Evolutionary conservation across 2,113 vertebrate genomes (phyloP), one percentile per base, ranked within the genome.

Genomic region (Nothocercus julius): DNA sequence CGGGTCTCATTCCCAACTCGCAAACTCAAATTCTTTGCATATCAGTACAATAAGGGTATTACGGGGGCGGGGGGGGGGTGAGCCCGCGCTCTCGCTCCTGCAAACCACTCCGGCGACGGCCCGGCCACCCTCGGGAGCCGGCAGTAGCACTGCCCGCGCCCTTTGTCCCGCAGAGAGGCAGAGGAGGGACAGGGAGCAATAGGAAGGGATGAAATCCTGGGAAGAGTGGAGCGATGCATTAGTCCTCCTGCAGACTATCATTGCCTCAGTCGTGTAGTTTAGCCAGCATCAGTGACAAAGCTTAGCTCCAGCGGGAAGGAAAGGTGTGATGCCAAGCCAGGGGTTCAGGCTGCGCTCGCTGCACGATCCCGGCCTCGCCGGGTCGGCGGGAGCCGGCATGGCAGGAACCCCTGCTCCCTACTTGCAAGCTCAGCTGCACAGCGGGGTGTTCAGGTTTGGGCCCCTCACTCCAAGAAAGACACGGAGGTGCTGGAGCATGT

Each of bases 1-100:
- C 87, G 38, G 32, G 69, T 75, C 93, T 95, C 89, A 51, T 85
- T 95, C 93, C 90, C 90, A 80, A 78, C 89, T 77, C 44, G 22
- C 92, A 92, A 56, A 92, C 89, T 72, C 62, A 69, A 91, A 94
- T 92, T 95, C 95, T 94, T 94, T 88, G 94, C 91, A 22, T 30
- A 95, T 96, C 93, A 6, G 82, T 28, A 51, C 56, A 88, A 13
- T 87, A 96, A 95, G 49, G 82, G 87, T 64, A 76, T 40, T 6
- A 44, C 1, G 2, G 59, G 62, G 47, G 10, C 20, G 21, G 17
- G 44, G 45, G 6, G 47, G 47, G 47, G 47, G 47, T 22, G 47
- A 49, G 47, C 9, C 18, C 20, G 47, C 21, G 11, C 34, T 75
- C 32, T n/a, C 63, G 78, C 90, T 89, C 95, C 93, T 32, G 93